Conservation (phyloP, 2,888 invertebrate genomes). For the Cyclophora albipunctata region DNA sequence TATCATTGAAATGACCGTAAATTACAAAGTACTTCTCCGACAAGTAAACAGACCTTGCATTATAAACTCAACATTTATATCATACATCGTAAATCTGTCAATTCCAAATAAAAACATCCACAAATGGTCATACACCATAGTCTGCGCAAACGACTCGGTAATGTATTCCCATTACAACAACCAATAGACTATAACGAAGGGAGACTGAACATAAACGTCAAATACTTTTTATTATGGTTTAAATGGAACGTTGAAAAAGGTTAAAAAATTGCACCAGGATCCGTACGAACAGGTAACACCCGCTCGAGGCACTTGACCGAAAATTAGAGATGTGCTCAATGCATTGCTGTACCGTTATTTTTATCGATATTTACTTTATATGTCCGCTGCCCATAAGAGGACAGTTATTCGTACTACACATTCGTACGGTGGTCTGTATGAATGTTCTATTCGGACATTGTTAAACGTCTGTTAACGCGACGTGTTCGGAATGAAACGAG, state of each 20-base stretch:
- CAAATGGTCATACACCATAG: constrained; percentile 4
- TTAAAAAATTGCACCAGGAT: background rate
- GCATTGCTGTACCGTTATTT: constrained; percentile 21
- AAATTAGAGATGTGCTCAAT: constrained; percentile 23
- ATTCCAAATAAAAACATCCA: constrained; percentile 5
- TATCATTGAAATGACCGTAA: no score
- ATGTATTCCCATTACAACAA: constrained; percentile 5
- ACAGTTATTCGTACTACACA: constrained; percentile 17
- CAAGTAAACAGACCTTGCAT: no score
- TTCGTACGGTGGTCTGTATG: constrained; percentile 18
- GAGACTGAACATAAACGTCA: background rate
- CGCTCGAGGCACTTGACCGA: constrained; percentile 19
- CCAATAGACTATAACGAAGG: constrained; percentile 14
- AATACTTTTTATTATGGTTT: constrained; percentile 2
- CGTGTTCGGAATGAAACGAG: constrained; percentile 49
- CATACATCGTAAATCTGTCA: constrained; percentile 8
- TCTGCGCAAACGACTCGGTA: background rate
- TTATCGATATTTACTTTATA: constrained; percentile 23
- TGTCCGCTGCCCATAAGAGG: constrained; percentile 13
- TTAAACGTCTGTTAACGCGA: constrained; percentile 39
- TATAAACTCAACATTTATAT: no score
- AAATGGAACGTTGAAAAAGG: constrained; percentile 2
- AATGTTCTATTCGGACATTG: constrained; percentile 29
- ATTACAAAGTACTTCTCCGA: no score
- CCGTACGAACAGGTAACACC: constrained; percentile 10